phyloP scores from a whole-genome alignment of 2,888 invertebrate species.

The Eulithis testata region DNA sequence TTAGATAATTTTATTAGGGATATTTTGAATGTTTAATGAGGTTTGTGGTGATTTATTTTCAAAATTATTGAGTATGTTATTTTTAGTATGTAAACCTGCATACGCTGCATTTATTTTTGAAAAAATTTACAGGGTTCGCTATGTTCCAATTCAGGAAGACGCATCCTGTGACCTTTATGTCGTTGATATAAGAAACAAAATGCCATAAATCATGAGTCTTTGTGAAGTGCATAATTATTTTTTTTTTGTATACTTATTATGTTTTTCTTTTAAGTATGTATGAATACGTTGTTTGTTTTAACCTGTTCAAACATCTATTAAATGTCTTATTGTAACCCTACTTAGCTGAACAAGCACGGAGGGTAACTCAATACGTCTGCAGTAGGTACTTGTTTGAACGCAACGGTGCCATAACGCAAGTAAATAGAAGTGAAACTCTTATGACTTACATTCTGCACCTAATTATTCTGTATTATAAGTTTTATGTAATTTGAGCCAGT shows the following conservation, averaged over 20 bases:
- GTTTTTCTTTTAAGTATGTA: not conserved
- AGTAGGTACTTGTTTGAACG: constrained; percentile 46
- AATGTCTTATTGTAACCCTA: constrained; percentile 38
- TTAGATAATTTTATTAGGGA: constrained; percentile 17
- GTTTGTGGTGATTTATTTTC: not conserved
- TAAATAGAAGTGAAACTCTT: constrained; percentile 19
- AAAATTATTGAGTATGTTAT: not conserved
- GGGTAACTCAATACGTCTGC: constrained; percentile 43
- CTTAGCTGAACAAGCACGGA: constrained; percentile 32
- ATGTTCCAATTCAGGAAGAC: too few relatives aligned
- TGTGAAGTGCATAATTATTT: too few relatives aligned
- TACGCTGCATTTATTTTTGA: too few relatives aligned
- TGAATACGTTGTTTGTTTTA: constrained; percentile 9
- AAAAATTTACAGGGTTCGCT: too few relatives aligned
- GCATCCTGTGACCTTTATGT: too few relatives aligned
- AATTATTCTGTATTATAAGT: too few relatives aligned
- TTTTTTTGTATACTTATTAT: too few relatives aligned
- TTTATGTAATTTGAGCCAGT: too few relatives aligned
- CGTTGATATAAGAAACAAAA: too few relatives aligned
- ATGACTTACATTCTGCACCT: not conserved
- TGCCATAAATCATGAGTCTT: too few relatives aligned
- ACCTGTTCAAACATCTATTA: constrained; percentile 24
- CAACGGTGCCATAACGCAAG: constrained; percentile 26
- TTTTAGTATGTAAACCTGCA: not conserved
- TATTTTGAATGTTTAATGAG: not conserved